phyloP scores from a whole-genome alignment of 2,797 vertebrate genomes.

The Squalus acanthias region DNA sequence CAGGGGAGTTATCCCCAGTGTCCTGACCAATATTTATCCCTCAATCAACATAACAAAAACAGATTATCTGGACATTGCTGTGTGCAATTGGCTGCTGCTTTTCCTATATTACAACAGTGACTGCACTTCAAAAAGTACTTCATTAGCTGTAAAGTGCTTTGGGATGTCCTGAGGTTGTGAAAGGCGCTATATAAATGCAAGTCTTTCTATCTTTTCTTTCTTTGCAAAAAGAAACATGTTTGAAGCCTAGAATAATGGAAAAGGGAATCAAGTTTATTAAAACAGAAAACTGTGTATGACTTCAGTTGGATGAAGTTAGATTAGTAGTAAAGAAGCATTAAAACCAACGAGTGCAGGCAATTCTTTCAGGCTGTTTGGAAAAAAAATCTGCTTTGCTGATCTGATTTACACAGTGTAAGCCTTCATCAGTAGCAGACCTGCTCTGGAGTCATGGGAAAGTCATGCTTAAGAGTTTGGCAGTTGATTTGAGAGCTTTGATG shows the following conservation, averaged over 20 bases:
- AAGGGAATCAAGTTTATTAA: background rate
- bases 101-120: too few relatives aligned
- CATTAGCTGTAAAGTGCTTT: too few relatives aligned
- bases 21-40: too few relatives aligned
- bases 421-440: background rate
- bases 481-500: background rate
- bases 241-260: background rate
- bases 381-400: conserved; percentile 10
- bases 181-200: too few relatives aligned
- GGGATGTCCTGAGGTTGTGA: too few relatives aligned
- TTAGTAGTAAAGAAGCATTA: background rate
- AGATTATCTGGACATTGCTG: too few relatives aligned
- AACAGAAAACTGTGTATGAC: background rate
- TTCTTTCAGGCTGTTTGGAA: background rate
- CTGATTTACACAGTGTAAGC: background rate
- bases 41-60: too few relatives aligned
- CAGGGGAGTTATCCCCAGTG: too few relatives aligned
- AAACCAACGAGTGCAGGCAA: background rate
- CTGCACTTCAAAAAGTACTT: too few relatives aligned
- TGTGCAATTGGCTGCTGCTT: too few relatives aligned
- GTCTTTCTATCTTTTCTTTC: too few relatives aligned
- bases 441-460: background rate
- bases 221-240: background rate
- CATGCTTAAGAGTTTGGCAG: background rate
- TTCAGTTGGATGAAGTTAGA: background rate